Evolutionary conservation across 2,797 vertebrate genomes (phyloP).

Genomic region (Sylvilagus floridanus): DNA sequence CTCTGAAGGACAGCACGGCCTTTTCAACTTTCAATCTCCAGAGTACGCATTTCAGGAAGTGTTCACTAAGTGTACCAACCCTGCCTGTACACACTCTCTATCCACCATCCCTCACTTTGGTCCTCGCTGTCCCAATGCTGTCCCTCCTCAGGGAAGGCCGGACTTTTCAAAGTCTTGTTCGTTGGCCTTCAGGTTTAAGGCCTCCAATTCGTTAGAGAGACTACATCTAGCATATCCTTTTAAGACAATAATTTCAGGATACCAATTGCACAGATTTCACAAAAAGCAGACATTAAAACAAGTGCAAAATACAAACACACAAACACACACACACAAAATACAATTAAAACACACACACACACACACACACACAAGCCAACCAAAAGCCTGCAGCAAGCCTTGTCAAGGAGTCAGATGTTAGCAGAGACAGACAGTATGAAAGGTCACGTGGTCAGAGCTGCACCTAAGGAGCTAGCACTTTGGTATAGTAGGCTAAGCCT

Average conservation of each 20-base stretch:
- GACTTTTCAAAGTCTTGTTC: not conserved
- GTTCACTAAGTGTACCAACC: conserved; percentile 29
- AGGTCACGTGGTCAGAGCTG: not conserved
- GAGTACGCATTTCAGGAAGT: not conserved
- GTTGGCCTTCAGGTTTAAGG: not conserved
- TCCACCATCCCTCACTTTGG: not conserved
- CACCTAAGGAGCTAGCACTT: too few species aligned
- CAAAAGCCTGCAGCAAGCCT: not conserved
- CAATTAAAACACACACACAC: too few species aligned
- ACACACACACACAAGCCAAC: not conserved
- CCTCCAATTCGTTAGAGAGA: conserved; percentile 17
- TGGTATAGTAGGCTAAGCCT: too few species aligned
- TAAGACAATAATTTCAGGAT: not conserved
- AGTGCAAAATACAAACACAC: not conserved
- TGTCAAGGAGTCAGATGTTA: not conserved
- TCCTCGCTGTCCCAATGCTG: not conserved
- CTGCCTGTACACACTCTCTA: not conserved
- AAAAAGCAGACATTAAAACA: not conserved
- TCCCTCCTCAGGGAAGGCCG: not conserved
- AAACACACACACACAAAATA: not conserved
- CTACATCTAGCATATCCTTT: not conserved
- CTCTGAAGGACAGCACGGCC: not conserved
- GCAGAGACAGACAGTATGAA: not conserved
- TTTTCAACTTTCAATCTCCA: not conserved
- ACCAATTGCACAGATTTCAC: not conserved